Evolutionary conservation across 2,888 invertebrate species (phyloP), one percentile per base, ranked within the genome.

Genomic region (Watsonalla cultraria): DNA sequence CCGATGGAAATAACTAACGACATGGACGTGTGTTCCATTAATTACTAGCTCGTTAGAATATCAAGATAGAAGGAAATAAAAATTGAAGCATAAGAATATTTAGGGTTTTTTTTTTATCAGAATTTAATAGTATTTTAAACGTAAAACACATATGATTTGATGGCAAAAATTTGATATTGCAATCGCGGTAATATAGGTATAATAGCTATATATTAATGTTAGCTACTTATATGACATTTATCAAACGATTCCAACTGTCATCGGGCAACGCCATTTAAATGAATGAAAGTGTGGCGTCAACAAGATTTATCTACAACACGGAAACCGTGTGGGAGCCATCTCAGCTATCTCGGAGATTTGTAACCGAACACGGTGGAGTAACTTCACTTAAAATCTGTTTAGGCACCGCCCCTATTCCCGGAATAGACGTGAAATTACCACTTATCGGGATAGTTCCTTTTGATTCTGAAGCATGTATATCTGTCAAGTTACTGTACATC

Each of bases 281-380:
- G 68, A 76, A 62, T 69, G 62, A 58, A 56, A 61, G 56, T 66
- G 72, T 69, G 69, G 73, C 72, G 72, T 69, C 68, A 68, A 69
- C 59, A 60, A 75, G 77, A 82, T 82, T 80, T 80, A 84, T 78
- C 61, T 64, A 65, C 61, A 57, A 59, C 56, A 58, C 54, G 54
- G 68, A 8, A 35, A 35, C 70, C 68, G 65, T 66, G 64, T 74
- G 78, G 69, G 73, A 68, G 35, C 48, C 11, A 42, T 42, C 11
- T 24, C 5, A 24, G 65, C 67, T 69, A 75, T 78, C 72, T 65
- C 54, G 55, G 57, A 68, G 72, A 76, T 80, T 77, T 77, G 80
- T 80, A 78, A 79, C 69, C 60, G 58, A 65, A 78, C 63, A 74
- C 72, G 62, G 59, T 60, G 48, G 61, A 57, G 62, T 55, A 61